Base-by-base conservation (phyloP, 2,113 vertebrate species). In the Thalassoma bifasciatum region DNA sequence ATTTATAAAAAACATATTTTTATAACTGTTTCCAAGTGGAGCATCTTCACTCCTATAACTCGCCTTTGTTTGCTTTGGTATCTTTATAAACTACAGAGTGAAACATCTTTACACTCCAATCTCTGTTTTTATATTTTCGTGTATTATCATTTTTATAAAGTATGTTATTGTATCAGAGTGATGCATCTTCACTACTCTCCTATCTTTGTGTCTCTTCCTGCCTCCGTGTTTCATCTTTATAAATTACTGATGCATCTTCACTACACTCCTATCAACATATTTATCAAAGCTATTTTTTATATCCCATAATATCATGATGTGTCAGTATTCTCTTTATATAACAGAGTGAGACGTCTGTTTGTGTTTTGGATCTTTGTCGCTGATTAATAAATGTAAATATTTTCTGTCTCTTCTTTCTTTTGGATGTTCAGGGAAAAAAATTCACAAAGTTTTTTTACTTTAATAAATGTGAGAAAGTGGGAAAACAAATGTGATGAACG, bases 301-400 rank as follows among this genome's bases (percentile, higher is more conserved):
- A 11, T 22, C 24, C 42, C 51, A 30, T 23, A 44, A 12, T 10
- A 4, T 52, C 3, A 37, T 44, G 42, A 16, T 44, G n/a, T n/a
- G n/a, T 37, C 22, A n/a, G 8, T 22, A 8, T 7, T 7, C 17
- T 47, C 7, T 47, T 6, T 47, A n/a, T 1, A n/a, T 2, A 2
- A 36, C 44, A n/a, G 37, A 40, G 51, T 51, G 14, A 1, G 24
- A 8, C 19, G 10, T 70, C 61, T 4, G 12, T 19, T 9, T 19
- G n/a, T n/a, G n/a, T 14, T 5, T 49, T 8, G 10, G 14, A 34
- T 63, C 60, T 36, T 44, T 36, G 23, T 9, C 3, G 19, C 66
- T 42, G 26, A 44, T 72, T 23, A 7, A 46, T 56, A 53, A 40
- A 49, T 79, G 76, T 79, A 75, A 72, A 79, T 79, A 71, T 71